Evolutionary conservation across 2,888 invertebrate species (phyloP).

Genomic region (Tachina lurida): DNA sequence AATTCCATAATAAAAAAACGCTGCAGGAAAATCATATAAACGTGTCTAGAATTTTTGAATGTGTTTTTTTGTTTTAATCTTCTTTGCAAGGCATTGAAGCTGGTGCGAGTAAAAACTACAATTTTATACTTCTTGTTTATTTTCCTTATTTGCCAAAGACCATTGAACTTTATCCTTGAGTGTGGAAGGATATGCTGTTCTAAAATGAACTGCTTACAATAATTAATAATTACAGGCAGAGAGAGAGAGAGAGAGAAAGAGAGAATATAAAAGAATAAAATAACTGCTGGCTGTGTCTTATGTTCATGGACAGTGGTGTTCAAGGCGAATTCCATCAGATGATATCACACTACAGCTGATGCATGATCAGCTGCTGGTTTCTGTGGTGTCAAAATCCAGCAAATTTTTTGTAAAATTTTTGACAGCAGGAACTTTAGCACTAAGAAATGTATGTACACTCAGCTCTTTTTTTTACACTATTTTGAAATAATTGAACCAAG

Average conservation of each 20-base stretch:
- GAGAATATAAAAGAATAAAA: neutral
- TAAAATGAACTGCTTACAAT: conserved; percentile 16
- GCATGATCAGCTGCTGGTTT: no score
- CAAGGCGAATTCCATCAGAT: no score
- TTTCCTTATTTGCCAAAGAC: neutral
- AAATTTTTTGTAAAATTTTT: no score
- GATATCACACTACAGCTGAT: no score
- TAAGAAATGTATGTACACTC: no score
- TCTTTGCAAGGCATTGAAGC: neutral
- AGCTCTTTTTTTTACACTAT: no score
- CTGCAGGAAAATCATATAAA: neutral
- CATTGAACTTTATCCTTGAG: conserved; percentile 53
- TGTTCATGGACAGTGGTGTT: neutral
- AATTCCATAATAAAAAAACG: neutral
- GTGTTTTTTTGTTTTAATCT: neutral
- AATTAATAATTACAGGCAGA: neutral
- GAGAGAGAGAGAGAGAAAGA: neutral
- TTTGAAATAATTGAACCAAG: no score
- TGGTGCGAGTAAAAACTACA: neutral
- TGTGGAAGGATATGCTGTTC: neutral
- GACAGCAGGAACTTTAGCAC: no score
- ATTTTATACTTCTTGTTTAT: neutral
- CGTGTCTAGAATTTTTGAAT: conserved; percentile 7
- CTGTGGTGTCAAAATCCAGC: no score
- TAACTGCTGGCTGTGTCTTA: neutral